Evolutionary conservation across 2,888 invertebrate genomes (phyloP).

Genomic region (Lottia gigantea): DNA sequence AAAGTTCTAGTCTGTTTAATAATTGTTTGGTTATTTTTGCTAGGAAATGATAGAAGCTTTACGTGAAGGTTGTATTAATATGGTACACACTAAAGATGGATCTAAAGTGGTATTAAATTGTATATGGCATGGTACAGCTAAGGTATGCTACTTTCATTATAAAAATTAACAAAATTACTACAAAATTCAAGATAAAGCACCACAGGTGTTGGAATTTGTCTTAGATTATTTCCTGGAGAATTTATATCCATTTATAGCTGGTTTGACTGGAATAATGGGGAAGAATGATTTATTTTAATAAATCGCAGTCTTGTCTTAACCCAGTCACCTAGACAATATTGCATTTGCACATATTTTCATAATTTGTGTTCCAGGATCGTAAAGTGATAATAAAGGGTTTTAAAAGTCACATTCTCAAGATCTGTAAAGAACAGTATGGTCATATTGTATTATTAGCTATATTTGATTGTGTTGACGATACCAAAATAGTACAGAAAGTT

Average conservation of each 20-base stretch:
- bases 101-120: slow-evolving; percentile 83
- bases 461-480: slow-evolving; percentile 90
- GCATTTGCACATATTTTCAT: not conserved
- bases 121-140: slow-evolving; percentile 82
- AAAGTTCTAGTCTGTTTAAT: no score
- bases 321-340: no score
- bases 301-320: no score
- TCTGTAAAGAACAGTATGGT: slow-evolving; percentile 88
- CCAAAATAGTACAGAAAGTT: slow-evolving; percentile 86
- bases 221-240: no score
- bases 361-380: slow-evolving; percentile 71
- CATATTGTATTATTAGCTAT: slow-evolving; percentile 84
- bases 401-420: slow-evolving; percentile 83
- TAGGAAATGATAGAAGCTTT: slow-evolving; percentile 81
- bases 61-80: slow-evolving; percentile 76
- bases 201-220: no score
- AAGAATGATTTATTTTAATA: no score
- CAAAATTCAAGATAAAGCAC: no score
- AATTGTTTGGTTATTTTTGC: slow-evolving; percentile 9
- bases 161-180: no score
- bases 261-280: no score
- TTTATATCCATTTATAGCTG: no score
- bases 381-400: slow-evolving; percentile 85
- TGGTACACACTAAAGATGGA: slow-evolving; percentile 84
- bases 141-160: slow-evolving; percentile 58